A percentile compares a stretch with the other conserved stretches of the same genome.
phyloP scores from a whole-genome alignment of 2,888 invertebrate genomes.

The Thecophora atra region DNA sequence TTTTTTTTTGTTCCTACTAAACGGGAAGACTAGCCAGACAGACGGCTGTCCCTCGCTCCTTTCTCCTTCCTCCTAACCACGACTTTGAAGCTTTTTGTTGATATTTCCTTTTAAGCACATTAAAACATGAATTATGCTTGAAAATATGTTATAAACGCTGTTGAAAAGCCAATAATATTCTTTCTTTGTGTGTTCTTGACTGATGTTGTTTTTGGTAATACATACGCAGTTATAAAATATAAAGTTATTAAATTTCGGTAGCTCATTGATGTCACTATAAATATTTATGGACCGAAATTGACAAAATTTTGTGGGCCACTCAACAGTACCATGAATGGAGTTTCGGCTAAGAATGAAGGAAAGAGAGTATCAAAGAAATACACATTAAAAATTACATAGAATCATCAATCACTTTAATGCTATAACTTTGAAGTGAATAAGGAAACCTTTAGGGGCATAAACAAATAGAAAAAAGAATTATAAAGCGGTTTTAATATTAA shows the following conservation, averaged over 20 bases:
- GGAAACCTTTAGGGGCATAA: too few relatives aligned
- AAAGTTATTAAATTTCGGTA: slow-evolving; percentile 30
- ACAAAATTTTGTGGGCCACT: neutral
- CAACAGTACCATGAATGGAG: neutral
- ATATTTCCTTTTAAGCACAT: slow-evolving; percentile 23
- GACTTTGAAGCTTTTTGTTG: slow-evolving; percentile 4
- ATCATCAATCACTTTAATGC: too few relatives aligned
- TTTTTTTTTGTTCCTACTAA: too few relatives aligned
- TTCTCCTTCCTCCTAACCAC: neutral
- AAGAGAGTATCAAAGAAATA: neutral
- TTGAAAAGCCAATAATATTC: neutral
- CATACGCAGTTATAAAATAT: slow-evolving; percentile 22
- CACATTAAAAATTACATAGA: neutral
- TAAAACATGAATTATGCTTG: slow-evolving; percentile 21
- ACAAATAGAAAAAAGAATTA: too few relatives aligned
- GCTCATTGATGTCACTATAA: slow-evolving; percentile 25
- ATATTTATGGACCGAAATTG: slow-evolving; percentile 29
- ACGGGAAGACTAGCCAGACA: neutral
- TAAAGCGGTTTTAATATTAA: too few relatives aligned
- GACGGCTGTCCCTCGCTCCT: neutral
- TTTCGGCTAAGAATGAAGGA: neutral
- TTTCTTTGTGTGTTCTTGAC: slow-evolving; percentile 1
- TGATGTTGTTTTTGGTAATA: neutral
- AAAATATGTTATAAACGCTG: slow-evolving; percentile 27
- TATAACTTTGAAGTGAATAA: too few relatives aligned